Evolutionary conservation across 2,113 vertebrate species (phyloP).

Genomic region (Pteropus alecto): DNA sequence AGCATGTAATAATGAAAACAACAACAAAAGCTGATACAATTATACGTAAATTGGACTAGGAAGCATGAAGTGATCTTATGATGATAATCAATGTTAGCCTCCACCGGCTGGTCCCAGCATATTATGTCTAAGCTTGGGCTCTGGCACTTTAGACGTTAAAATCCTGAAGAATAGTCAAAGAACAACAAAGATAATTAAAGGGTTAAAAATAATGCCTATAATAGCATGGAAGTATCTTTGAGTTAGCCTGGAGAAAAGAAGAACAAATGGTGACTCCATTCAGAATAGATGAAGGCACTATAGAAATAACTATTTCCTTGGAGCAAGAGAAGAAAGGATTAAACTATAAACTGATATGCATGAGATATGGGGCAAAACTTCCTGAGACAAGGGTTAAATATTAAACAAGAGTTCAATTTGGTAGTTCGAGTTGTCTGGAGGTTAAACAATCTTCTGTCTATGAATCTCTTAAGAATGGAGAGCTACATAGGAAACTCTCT

Average conservation of each 20-base stretch:
- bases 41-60: neutral
- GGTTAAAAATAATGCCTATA: slow-evolving; percentile 4
- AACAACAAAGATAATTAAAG: slow-evolving; percentile 29
- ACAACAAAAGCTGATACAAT: neutral
- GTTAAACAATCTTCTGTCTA: neutral
- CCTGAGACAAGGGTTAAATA: neutral
- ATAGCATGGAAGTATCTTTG: neutral
- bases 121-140: neutral
- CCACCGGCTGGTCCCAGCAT: neutral
- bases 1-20: neutral
- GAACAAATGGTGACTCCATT: neutral
- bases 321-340: neutral
- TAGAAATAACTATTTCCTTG: neutral
- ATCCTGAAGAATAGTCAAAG: slow-evolving; percentile 39
- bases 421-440: neutral
- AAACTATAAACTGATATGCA: neutral
- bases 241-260: neutral
- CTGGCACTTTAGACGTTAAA: neutral
- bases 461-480: neutral
- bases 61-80: neutral
- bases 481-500: neutral
- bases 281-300: neutral
- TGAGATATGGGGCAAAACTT: neutral
- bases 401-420: neutral
- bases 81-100: neutral